Conservation (phyloP, 2,797 vertebrate genomes). For the Lerista edwardsae region DNA sequence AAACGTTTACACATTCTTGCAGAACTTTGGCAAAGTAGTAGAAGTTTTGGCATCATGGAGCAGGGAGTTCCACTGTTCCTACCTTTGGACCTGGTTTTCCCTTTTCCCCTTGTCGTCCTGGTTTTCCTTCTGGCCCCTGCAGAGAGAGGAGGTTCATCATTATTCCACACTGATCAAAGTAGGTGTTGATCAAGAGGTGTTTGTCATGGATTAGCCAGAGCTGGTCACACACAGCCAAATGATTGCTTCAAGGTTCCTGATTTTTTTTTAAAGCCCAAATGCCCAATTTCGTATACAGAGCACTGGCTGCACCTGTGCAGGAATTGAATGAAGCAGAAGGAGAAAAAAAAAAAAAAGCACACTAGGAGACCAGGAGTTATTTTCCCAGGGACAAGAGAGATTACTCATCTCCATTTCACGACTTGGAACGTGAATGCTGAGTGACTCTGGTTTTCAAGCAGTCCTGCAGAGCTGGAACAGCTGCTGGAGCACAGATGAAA, state of each 20-base stretch:
- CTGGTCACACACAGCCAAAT: not conserved
- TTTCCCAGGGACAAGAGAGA: conserved; percentile 15
- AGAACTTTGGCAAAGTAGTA: no score
- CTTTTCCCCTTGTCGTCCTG: conserved; percentile 91
- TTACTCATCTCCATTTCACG: conserved; percentile 20
- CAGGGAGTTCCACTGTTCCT: no score
- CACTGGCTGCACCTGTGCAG: not conserved
- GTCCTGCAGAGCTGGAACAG: conserved; percentile 32
- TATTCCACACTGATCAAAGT: not conserved
- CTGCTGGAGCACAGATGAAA: conserved; percentile 29
- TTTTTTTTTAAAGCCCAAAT: no score
- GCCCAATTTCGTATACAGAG: no score
- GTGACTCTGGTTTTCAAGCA: conserved; percentile 12
- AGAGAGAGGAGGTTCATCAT: not conserved
- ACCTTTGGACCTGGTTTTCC: conserved; percentile 93
- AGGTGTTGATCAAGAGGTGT: no score
- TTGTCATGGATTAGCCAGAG: not conserved
- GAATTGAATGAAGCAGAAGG: not conserved
- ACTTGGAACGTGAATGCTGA: conserved; percentile 12
- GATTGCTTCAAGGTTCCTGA: not conserved
- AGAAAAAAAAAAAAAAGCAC: not conserved
- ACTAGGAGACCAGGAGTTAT: not conserved
- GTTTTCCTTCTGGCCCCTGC: conserved; percentile 94
- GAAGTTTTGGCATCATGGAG: no score
- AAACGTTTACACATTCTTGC: no score